phyloP scores from a whole-genome alignment of 2,797 vertebrate species.

The Hippocampus kuda region DNA sequence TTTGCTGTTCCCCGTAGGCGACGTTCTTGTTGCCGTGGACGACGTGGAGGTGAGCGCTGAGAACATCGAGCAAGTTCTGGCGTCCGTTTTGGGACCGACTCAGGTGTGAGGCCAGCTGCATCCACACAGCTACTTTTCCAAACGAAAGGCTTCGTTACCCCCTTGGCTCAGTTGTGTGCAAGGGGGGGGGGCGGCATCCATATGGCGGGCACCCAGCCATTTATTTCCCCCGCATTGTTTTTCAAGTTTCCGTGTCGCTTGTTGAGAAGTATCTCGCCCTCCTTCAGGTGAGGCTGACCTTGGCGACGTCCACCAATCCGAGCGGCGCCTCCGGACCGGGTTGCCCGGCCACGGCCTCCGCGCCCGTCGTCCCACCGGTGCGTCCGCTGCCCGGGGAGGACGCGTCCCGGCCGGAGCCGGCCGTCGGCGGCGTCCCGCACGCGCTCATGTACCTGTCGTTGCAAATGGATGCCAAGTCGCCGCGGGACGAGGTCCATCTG shows the following conservation, averaged over 20 bases:
- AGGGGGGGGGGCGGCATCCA: too few species aligned
- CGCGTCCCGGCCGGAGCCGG: conserved; percentile 66
- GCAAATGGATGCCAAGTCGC: conserved; percentile 74
- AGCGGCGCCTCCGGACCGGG: neutral
- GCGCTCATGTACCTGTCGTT: conserved; percentile 84
- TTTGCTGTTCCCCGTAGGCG: conserved; percentile 65
- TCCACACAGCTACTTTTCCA: too few species aligned
- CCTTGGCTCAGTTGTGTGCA: too few species aligned
- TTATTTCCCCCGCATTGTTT: too few species aligned
- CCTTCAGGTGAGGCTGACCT: conserved; percentile 82
- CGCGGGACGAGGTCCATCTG: conserved; percentile 79
- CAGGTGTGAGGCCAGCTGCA: conserved; percentile 66
- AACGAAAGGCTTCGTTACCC: too few species aligned
- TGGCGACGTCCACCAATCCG: conserved; percentile 66
- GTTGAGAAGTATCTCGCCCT: neutral
- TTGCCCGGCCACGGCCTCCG: conserved; percentile 42
- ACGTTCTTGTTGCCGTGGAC: conserved; percentile 85
- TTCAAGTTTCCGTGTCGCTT: too few species aligned
- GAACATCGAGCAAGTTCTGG: conserved; percentile 93
- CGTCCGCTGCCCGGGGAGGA: conserved; percentile 83
- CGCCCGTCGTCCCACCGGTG: conserved; percentile 74
- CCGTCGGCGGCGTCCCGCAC: conserved; percentile 70
- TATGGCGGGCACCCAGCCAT: too few species aligned
- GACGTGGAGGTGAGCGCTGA: conserved; percentile 89
- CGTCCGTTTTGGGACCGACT: conserved; percentile 87